Evolutionary conservation across 2,113 vertebrate genomes (phyloP).

Genomic region (Meriones unguiculatus): DNA sequence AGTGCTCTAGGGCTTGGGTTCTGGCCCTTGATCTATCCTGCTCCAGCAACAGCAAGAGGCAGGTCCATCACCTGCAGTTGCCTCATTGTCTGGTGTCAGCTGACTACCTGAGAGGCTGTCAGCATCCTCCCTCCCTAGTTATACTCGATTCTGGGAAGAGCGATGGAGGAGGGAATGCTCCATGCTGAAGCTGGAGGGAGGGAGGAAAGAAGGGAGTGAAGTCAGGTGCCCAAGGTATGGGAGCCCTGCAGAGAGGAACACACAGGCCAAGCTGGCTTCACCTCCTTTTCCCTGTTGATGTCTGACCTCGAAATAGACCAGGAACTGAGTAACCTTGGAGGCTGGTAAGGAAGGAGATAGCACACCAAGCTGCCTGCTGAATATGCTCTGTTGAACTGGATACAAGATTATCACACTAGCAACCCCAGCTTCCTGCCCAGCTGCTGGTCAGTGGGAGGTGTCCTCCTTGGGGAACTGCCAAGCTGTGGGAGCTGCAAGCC

Average conservation of each 20-base stretch:
- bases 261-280: slow-evolving; percentile 67
- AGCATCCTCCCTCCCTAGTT: slow-evolving; percentile 71
- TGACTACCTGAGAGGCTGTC: slow-evolving; percentile 75
- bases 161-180: slow-evolving; percentile 52
- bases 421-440: background rate
- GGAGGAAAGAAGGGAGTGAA: slow-evolving; percentile 8
- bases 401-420: background rate
- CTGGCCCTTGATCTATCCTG: background rate
- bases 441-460: background rate
- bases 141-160: slow-evolving; percentile 72
- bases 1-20: background rate
- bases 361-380: slow-evolving; percentile 36
- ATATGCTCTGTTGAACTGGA: slow-evolving; percentile 13
- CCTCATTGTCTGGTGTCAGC: slow-evolving; percentile 61
- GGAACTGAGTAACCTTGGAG: slow-evolving; percentile 71
- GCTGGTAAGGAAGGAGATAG: background rate
- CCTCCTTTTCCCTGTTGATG: slow-evolving; percentile 42
- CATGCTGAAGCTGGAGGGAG: background rate
- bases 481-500: rapidly evolving
- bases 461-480: background rate
- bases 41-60: background rate
- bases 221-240: slow-evolving; percentile 67
- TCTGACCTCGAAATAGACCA: slow-evolving; percentile 63
- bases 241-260: background rate
- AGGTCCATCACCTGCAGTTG: background rate